Evolutionary conservation across 2,113 vertebrate genomes (phyloP), one percentile per base, ranked within the genome.

Genomic region (Patagioenas fasciata): DNA sequence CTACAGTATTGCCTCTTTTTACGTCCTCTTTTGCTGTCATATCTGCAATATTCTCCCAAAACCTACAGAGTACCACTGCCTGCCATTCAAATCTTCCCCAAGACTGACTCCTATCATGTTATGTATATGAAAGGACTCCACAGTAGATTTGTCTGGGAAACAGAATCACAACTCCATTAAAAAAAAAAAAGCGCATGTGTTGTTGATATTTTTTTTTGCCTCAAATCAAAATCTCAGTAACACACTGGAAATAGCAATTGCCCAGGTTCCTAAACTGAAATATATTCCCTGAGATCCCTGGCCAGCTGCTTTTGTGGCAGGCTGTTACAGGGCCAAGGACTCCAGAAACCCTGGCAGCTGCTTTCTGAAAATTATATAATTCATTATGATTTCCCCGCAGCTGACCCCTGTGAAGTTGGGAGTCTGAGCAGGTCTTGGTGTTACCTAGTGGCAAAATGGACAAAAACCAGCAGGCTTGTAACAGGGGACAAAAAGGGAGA

Each of bases 291-390:
- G 21, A 72, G 62, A 84, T 92, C 66, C 80, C 94, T 56, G 34
- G 53, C 65, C 91, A 95, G 84, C 77, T 95, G 86, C 73, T 89
- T 84, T 75, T 91, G 77, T 79, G 84, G 73, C 40, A 94, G 57
- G 31, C 57, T 89, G 29, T 84, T 89, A 86, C 31, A 89, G 44
- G 34, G 66, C 74, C 70, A 91, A 88, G 61, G 78, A 70, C 66
- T 80, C 51, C 32, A 56, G 51, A 90, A 95, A 83, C 53, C 42
- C 47, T 54, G 77, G 61, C 48, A 92, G 86, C 75, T 60, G 72
- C 60, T 92, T 86, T 92, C 85, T 95, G 80, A 74, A 92, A 79
- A 74, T 48, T 2, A 60, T 67, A 13, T 19, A 80, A 89, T 91
- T 92, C 7, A 4, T 90, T 34, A 29, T 4, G 7, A 91, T 80